Evolutionary conservation across 2,113 vertebrate species (phyloP).

Genomic region (Emydura subglobosa): DNA sequence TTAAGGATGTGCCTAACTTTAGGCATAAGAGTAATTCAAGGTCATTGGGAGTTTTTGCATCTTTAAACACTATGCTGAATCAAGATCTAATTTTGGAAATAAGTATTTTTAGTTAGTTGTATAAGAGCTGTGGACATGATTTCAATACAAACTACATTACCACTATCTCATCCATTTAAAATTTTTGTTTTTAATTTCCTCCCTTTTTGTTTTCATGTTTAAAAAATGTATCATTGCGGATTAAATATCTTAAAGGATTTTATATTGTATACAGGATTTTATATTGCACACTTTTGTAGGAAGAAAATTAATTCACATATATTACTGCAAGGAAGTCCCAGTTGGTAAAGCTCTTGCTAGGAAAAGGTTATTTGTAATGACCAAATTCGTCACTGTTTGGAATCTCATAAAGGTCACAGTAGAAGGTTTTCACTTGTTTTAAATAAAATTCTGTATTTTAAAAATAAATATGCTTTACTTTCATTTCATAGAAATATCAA

Average conservation of each 20-base stretch:
- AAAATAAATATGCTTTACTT: conserved; percentile 85
- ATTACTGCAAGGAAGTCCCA: conserved; percentile 73
- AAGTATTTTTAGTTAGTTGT: neutral
- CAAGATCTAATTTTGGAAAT: neutral
- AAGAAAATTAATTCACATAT: conserved; percentile 79
- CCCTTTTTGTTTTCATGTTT: conserved; percentile 15
- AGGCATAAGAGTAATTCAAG: neutral
- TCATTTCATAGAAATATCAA: conserved; percentile 90
- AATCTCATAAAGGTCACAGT: conserved; percentile 84
- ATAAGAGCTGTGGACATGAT: accelerated
- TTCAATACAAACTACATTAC: neutral
- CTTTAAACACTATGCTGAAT: neutral
- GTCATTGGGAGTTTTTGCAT: conserved; percentile 52
- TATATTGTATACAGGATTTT: conserved; percentile 47
- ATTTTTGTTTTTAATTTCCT: neutral
- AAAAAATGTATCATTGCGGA: conserved; percentile 29
- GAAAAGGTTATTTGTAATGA: conserved; percentile 89
- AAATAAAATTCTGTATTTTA: conserved; percentile 87
- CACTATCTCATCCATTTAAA: neutral
- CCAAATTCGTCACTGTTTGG: conserved; percentile 88
- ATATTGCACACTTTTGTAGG: conserved; percentile 64
- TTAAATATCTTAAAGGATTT: conserved; percentile 58
- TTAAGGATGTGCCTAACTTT: neutral
- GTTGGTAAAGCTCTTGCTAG: conserved; percentile 70
- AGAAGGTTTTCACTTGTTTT: conserved; percentile 83